phyloP scores from a whole-genome alignment of 2,888 invertebrate genomes.

The Brachypalpus laphriformis region DNA sequence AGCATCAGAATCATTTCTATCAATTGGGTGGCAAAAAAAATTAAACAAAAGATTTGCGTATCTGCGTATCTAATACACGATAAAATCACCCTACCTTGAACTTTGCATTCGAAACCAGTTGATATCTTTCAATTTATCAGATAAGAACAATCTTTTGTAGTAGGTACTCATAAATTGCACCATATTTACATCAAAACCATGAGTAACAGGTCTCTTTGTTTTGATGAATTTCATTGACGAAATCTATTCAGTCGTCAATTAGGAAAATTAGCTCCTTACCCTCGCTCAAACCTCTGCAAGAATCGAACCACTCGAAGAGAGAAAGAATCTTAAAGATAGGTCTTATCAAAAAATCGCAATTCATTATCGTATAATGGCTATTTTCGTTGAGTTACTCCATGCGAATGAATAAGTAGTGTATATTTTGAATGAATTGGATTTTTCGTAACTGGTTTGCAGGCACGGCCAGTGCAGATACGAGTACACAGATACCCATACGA shows the following conservation, averaged over 20 bases:
- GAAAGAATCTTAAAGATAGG: background rate
- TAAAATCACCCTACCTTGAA: slow-evolving; percentile 38
- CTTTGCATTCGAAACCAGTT: slow-evolving; percentile 31
- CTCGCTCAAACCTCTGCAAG: no score
- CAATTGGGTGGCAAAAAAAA: background rate
- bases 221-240: slow-evolving; percentile 9
- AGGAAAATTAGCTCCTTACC: slow-evolving; percentile 6
- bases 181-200: background rate
- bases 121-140: slow-evolving; percentile 2
- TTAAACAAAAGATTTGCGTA: background rate
- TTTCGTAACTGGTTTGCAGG: slow-evolving; percentile 38
- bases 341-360: slow-evolving; percentile 10
- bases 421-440: background rate
- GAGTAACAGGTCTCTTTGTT: slow-evolving; percentile 14
- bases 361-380: slow-evolving; percentile 7
- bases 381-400: background rate
- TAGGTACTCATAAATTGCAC: background rate
- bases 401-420: background rate
- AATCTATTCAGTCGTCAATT: slow-evolving; percentile 21
- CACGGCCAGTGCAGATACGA: background rate
- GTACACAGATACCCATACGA: background rate
- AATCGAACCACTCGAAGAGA: no score
- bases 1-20: slow-evolving; percentile 6
- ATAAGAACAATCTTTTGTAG: background rate
- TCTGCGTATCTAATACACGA: background rate